These are phyloP conservation scores for Sciurus vulgaris DNA, from an alignment of 2,797 vertebrate species.

Conservation along the genomic window DNA sequence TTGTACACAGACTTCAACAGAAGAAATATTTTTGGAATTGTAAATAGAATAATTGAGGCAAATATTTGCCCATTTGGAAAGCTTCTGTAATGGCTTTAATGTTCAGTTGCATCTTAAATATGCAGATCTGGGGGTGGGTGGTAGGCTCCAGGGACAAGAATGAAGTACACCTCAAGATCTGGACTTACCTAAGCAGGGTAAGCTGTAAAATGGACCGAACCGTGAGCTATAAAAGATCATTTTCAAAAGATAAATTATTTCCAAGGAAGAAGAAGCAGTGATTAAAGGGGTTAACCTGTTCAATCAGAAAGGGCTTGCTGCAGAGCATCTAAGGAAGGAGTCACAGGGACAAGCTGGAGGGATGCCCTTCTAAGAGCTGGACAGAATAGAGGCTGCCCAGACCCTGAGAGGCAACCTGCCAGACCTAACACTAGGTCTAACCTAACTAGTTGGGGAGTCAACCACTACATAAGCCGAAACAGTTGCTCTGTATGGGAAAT, in stretches of 20 bases:
- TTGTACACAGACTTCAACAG: conserved; percentile 91
- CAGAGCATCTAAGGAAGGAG: neutral
- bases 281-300: neutral
- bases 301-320: neutral
- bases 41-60: conserved; percentile 90
- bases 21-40: conserved; percentile 94
- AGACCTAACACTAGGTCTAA: neutral
- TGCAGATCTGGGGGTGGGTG: conserved; percentile 63
- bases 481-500: neutral
- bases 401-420: too few relatives aligned
- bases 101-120: conserved; percentile 77
- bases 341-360: neutral
- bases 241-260: conserved; percentile 7
- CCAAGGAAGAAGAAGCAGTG: neutral
- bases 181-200: neutral
- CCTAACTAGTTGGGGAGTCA: neutral
- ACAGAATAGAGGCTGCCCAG: neutral
- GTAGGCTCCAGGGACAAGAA: neutral
- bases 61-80: conserved; percentile 88
- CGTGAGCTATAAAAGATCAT: neutral
- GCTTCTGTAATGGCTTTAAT: conserved; percentile 84
- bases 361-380: neutral
- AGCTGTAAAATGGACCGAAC: neutral
- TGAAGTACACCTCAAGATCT: neutral
- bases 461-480: neutral